Evolutionary conservation across 2,113 vertebrate species (phyloP).

Genomic region (Aplodontia rufa): DNA sequence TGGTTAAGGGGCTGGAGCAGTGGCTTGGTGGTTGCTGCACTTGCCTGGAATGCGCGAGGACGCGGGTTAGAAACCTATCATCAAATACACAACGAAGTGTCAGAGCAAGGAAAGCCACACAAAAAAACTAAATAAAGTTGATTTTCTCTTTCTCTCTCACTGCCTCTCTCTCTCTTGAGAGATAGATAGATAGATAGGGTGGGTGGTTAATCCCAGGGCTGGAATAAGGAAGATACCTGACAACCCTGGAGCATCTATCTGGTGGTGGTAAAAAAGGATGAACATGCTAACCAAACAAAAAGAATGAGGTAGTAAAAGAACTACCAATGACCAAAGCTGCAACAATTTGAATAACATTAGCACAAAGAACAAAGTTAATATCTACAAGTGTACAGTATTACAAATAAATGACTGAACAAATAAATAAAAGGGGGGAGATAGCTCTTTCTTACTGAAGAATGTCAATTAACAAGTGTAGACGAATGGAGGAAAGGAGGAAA

Average conservation of each 20-base stretch:
- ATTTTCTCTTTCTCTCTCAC: too few relatives aligned
- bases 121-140: too few relatives aligned
- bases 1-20: too few relatives aligned
- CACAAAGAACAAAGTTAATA: conserved; percentile 39
- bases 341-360: conserved; percentile 27
- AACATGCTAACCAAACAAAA: not conserved
- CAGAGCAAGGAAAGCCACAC: too few relatives aligned
- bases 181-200: too few relatives aligned
- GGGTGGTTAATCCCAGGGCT: not conserved
- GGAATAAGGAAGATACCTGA: not conserved
- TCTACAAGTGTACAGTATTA: not conserved
- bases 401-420: not conserved
- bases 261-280: not conserved
- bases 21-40: too few relatives aligned
- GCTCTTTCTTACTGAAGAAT: not conserved
- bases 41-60: too few relatives aligned
- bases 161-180: too few relatives aligned
- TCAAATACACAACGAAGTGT: too few relatives aligned
- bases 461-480: conserved; percentile 5
- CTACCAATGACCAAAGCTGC: not conserved
- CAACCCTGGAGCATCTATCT: not conserved
- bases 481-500: conserved; percentile 9
- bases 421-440: not conserved
- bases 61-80: too few relatives aligned
- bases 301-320: not conserved